Evolutionary conservation across 2,888 invertebrate species (phyloP), one percentile per base, ranked within the genome.

Genomic region (Oscheius sp.): DNA sequence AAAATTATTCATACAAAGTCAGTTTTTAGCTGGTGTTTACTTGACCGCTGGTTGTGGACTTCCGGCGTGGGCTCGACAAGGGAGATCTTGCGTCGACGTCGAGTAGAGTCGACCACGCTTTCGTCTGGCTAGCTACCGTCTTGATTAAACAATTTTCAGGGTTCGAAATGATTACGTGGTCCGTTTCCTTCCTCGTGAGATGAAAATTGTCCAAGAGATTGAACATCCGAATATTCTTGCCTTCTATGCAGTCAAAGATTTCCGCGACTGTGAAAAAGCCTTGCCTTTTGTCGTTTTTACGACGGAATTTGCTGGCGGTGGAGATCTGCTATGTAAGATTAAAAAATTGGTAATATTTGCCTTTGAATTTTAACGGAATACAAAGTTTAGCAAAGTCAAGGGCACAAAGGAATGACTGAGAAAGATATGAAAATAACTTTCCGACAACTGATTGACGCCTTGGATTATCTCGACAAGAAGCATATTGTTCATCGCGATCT

Each of bases 201-300:
- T 95, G 75, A 93, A 93, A 83, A 92, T 94, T 68, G 90, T 94
- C 70, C 92, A 92, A 53, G 92, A 92, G 81, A 89, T 94, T 56
- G 92, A 93, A 86, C 94, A 95, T 88, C 93, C 93, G 0, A 93
- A 94, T 88, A 91, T 94, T 25, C 92, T 94, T 6, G 92, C 93
- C 87, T 92, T 94, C 27, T 93, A 93, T 81, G 93, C 93, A 86
- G 84, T 84, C 41, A 55, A 55, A 13, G 63, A 63, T 25, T 58
- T 27, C 29, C 16, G 58, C 29, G 16, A 25, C 23, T n/a, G n/a
- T n/a, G n/a, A n/a, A n/a, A n/a, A n/a, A n/a, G 3, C 16, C 1
- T 25, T 63, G n/a, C 63, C 63, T 1, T 63, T 93, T 88, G 93
- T 93, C 9, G 89, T 89, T 78, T 89, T 91, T 61, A 88, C 89